Evolutionary conservation across 2,888 invertebrate genomes (phyloP).

Genomic region (Aleiodes alternator): DNA sequence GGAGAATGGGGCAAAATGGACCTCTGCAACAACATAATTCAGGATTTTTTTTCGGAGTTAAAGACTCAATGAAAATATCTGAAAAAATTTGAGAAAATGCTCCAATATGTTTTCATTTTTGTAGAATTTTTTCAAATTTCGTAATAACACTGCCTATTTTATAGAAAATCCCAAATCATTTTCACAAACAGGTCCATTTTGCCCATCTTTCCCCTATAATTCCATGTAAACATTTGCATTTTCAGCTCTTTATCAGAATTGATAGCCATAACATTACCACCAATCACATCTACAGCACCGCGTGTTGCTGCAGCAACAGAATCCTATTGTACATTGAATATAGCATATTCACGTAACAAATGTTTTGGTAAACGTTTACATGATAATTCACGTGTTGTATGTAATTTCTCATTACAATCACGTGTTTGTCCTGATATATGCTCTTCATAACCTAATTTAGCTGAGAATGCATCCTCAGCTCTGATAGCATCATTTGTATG

Average conservation of each 20-base stretch:
- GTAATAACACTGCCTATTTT: too few species aligned
- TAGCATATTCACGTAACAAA: constrained; percentile 94
- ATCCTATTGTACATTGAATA: constrained; percentile 95
- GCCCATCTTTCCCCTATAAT: too few species aligned
- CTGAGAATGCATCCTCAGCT: constrained; percentile 98
- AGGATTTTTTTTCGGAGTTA: too few species aligned
- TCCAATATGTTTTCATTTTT: too few species aligned
- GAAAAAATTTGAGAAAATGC: too few species aligned
- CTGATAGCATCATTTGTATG: constrained; percentile 98
- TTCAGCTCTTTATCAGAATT: constrained; percentile 99
- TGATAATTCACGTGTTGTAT: constrained; percentile 96
- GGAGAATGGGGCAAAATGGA: too few species aligned
- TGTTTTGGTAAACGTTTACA: constrained; percentile 95
- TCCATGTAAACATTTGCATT: constrained; percentile 99
- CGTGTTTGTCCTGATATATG: constrained; percentile 99
- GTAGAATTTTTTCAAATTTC: too few species aligned
- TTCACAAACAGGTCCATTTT: too few species aligned
- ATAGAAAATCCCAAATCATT: too few species aligned
- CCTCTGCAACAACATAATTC: too few species aligned
- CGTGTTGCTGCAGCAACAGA: constrained; percentile 98
- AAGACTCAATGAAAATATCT: too few species aligned
- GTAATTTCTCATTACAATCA: constrained; percentile 99
- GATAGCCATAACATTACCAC: constrained; percentile 99
- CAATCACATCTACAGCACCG: constrained; percentile 98
- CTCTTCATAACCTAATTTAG: constrained; percentile 97